Base-by-base conservation (phyloP, 2,113 vertebrate species). In the Aptenodytes patagonicus region DNA sequence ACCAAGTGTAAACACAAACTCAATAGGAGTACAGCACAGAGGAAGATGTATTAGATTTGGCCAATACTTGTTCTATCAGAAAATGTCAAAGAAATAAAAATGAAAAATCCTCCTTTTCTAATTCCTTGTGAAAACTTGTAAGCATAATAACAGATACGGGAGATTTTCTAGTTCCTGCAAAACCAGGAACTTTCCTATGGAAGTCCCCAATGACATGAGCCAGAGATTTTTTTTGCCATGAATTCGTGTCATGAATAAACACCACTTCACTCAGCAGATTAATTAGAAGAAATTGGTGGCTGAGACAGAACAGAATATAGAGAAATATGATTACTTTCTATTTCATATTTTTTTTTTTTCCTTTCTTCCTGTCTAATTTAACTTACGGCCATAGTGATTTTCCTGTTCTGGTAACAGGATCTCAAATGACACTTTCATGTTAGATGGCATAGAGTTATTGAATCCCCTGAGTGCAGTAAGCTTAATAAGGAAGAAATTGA, bases 311-410 rank as follows among this genome's bases (percentile, higher is more conserved):
- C 62, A 85, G 71, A 80, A 83, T 80, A 54, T 38, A 76, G 11
- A 87, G 62, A 91, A 95, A 90, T 72, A 13, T 66, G 49, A 90
- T 95, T 94, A 92, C 20, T 83, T 93, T 77, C 40, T 77, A 38
- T 75, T 91, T 73, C 7, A 54, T 4, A 28, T 88, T 68, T 6
- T 34, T 73, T 52, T 68, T 54, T 78, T 52, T 46, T 40, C 12
- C 31, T 80, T 92, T 89, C 64, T 96, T 97, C 72, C 83, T 71
- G 64, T 71, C 51, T 84, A 84, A 91, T 91, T 89, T 93, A 44
- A 81, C 46, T 95, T 89, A 82, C 0, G 0, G 47, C 6, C 51
- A 40, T 17, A 79, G 42, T 0, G 1, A 64, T 92, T 93, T 92
- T 95, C 77, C 86, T 95, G 72, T 79, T 87, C 40, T 77, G 26